phyloP scores from a whole-genome alignment of 2,113 vertebrate species.

The Ceratotherium simum region DNA sequence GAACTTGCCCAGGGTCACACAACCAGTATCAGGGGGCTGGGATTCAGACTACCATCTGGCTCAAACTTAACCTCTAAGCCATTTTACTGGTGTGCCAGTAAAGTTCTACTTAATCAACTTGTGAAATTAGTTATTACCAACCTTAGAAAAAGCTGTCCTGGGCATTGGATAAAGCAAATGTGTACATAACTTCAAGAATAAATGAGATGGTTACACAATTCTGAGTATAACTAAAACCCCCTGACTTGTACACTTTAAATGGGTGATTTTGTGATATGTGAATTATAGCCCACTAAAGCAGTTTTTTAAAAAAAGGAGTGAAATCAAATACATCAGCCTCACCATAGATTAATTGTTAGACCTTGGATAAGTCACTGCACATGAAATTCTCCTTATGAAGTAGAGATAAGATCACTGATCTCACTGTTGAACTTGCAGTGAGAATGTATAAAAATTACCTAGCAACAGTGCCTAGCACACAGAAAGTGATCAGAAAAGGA shows the following conservation, averaged over 20 bases:
- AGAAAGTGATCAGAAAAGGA: neutral
- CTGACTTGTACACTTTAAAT: neutral
- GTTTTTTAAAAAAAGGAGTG: neutral
- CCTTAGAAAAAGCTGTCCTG: neutral
- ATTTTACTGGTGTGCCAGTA: neutral
- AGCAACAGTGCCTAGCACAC: neutral
- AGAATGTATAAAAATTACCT: neutral
- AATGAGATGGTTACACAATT: neutral
- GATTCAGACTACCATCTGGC: neutral
- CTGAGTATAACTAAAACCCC: neutral
- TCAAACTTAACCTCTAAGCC: neutral
- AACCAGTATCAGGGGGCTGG: neutral
- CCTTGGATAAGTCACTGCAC: neutral
- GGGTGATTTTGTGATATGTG: neutral
- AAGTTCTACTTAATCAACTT: neutral
- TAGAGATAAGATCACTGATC: neutral
- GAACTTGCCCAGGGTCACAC: neutral
- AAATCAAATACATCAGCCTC: neutral
- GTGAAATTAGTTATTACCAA: neutral
- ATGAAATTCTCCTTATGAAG: neutral
- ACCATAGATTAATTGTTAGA: neutral
- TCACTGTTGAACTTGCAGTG: neutral
- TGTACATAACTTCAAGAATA: neutral
- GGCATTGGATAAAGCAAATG: neutral
- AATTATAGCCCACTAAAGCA: neutral